These are phyloP conservation scores for Drosophila tsacasi DNA, from an alignment of 1,140 invertebrate species.

Conservation along the genomic window DNA sequence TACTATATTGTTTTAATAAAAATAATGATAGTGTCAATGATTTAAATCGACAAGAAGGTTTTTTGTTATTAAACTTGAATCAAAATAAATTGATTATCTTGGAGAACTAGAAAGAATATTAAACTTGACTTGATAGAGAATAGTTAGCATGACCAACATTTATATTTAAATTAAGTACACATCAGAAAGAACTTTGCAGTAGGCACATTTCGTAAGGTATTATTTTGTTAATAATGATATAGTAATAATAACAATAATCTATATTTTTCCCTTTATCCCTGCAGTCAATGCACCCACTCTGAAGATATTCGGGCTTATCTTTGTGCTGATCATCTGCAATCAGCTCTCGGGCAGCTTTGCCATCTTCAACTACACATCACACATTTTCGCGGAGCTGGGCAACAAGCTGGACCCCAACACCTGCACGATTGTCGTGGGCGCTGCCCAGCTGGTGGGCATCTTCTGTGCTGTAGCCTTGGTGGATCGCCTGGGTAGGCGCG, in stretches of 20 bases:
- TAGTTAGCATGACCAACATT: not conserved
- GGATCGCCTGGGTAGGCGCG: conserved; percentile 64
- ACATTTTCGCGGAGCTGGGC: conserved; percentile 89
- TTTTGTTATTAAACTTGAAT: not conserved
- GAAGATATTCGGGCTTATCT: conserved; percentile 64
- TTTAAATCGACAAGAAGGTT: not conserved
- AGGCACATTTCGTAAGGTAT: too few species aligned
- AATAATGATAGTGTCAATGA: not conserved
- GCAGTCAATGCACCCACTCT: conserved; percentile 60
- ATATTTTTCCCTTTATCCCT: not conserved
- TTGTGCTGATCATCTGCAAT: conserved; percentile 63
- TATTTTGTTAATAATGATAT: not conserved
- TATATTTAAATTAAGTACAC: not conserved
- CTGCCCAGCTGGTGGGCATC: conserved; percentile 65
- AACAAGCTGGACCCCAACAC: conserved; percentile 87
- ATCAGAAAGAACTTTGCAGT: not conserved
- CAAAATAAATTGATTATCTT: not conserved
- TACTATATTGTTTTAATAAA: not conserved
- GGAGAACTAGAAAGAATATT: not conserved
- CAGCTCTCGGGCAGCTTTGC: conserved; percentile 86
- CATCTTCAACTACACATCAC: conserved; percentile 86
- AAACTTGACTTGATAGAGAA: not conserved
- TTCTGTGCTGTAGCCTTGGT: conserved; percentile 52
- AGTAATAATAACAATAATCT: not conserved
- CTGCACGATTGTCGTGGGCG: conserved; percentile 91